Percentiles rank a stretch among this genome's conserved stretches.
Evolutionary conservation across 2,888 invertebrate species (phyloP).

Genomic region (Melipona beecheii): DNA sequence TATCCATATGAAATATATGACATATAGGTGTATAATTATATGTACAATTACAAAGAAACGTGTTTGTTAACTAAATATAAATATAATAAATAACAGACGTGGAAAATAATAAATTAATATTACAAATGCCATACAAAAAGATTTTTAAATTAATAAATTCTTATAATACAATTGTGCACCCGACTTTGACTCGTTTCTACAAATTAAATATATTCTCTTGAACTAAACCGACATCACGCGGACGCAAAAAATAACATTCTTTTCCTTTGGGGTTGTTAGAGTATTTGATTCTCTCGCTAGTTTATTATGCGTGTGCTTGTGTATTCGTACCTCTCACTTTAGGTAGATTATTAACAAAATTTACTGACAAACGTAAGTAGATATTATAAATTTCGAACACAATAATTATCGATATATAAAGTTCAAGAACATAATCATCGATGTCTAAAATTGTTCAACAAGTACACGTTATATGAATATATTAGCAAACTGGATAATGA

Average conservation of each 20-base stretch:
- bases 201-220: slow-evolving; percentile 26
- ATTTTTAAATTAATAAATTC: slow-evolving; percentile 40
- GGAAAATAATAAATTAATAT: slow-evolving; percentile 58
- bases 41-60: slow-evolving; percentile 38
- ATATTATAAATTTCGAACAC: not conserved
- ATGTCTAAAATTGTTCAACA: slow-evolving; percentile 6
- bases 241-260: slow-evolving; percentile 34
- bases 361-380: slow-evolving; percentile 2
- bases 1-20: slow-evolving; percentile 21
- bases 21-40: slow-evolving; percentile 26
- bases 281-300: slow-evolving; percentile 29
- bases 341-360: slow-evolving; percentile 17
- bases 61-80: slow-evolving; percentile 16
- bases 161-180: slow-evolving; percentile 59
- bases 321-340: slow-evolving; percentile 32
- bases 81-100: slow-evolving; percentile 48
- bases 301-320: slow-evolving; percentile 36
- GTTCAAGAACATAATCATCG: not conserved
- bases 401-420: not conserved
- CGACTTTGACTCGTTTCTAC: slow-evolving; percentile 39
- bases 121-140: slow-evolving; percentile 43
- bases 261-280: slow-evolving; percentile 8
- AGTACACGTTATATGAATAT: not conserved
- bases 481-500: slow-evolving; percentile 2
- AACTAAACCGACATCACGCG: slow-evolving; percentile 35